A percentile compares a stretch with the other conserved stretches of the same genome.
phyloP scores from a whole-genome alignment of 64 coral and sea anemone genomes.

The Hydrozoanthus tunicans region DNA sequence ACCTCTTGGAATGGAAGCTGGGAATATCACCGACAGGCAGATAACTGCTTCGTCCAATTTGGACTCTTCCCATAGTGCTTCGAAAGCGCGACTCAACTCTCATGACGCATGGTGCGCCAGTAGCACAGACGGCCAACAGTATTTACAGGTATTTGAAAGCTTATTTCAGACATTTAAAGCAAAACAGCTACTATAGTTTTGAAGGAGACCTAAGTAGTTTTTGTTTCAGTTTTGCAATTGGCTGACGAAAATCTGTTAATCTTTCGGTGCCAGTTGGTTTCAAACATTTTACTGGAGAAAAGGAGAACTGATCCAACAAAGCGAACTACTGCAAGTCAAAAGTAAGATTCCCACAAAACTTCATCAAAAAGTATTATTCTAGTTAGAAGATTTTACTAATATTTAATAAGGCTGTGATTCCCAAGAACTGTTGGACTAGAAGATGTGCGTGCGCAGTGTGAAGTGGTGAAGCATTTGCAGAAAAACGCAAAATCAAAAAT shows the following conservation, averaged over 20 bases:
- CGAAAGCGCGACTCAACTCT: conserved; percentile 51
- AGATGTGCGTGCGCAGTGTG: too few relatives aligned
- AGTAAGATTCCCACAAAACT: too few relatives aligned
- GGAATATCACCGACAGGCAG: conserved; percentile 42
- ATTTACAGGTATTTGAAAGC: conserved; percentile 54
- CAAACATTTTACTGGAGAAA: too few relatives aligned
- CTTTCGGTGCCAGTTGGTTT: neutral
- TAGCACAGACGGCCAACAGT: conserved; percentile 26
- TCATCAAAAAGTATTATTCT: too few relatives aligned
- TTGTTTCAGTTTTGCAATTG: neutral
- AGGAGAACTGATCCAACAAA: too few relatives aligned
- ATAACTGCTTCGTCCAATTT: conserved; percentile 48
- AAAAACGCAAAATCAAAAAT: too few relatives aligned
- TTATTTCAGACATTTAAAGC: neutral
- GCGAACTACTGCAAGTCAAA: too few relatives aligned
- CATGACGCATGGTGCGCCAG: conserved; percentile 61
- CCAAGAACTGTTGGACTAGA: too few relatives aligned
- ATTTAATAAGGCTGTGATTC: too few relatives aligned
- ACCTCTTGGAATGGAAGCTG: conserved; percentile 57
- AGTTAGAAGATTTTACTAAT: too few relatives aligned
- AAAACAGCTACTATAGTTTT: neutral
- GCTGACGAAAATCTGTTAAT: neutral
- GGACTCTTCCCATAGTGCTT: conserved; percentile 31
- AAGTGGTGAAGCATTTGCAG: too few relatives aligned
- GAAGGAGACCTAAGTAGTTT: neutral